phyloP scores from a whole-genome alignment of 2,888 invertebrate species.

The Lycia hirtaria region DNA sequence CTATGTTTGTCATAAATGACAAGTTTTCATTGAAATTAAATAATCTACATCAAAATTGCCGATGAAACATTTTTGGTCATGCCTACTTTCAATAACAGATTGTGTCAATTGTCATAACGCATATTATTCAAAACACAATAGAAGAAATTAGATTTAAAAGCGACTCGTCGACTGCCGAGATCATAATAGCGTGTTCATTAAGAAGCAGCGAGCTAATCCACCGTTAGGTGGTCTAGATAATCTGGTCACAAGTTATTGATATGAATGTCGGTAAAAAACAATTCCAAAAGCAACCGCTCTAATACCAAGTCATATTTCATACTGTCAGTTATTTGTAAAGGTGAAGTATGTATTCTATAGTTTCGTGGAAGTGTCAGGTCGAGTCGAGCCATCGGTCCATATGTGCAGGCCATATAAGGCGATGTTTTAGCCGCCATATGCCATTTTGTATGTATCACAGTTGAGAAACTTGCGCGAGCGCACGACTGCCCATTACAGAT shows the following conservation, averaged over 20 bases:
- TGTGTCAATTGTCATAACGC: background rate
- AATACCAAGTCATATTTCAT: slow-evolving; percentile 34
- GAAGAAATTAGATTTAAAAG: slow-evolving; percentile 8
- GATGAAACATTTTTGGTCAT: too few relatives aligned
- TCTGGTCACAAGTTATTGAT: slow-evolving; percentile 29
- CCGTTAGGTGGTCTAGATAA: slow-evolving; percentile 31
- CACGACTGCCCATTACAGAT: slow-evolving; percentile 63
- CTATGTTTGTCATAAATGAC: too few relatives aligned
- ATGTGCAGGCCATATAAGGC: slow-evolving; percentile 70
- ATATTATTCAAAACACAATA: slow-evolving; percentile 24
- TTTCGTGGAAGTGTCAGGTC: slow-evolving; percentile 62
- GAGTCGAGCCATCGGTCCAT: slow-evolving; percentile 55
- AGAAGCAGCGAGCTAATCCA: slow-evolving; percentile 10
- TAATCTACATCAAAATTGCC: too few relatives aligned
- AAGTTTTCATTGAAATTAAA: too few relatives aligned
- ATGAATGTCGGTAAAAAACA: slow-evolving; percentile 22
- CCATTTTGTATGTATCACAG: slow-evolving; percentile 53
- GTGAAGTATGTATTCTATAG: slow-evolving; percentile 48
- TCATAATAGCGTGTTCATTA: slow-evolving; percentile 28
- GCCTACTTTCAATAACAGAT: background rate
- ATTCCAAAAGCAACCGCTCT: slow-evolving; percentile 20
- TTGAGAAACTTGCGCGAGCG: slow-evolving; percentile 51
- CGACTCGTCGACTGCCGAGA: slow-evolving; percentile 4
- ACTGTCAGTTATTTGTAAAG: slow-evolving; percentile 41
- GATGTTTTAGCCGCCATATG: slow-evolving; percentile 77